Conservation (phyloP, 2,797 vertebrate species). For the Spondyliosoma cantharus region DNA sequence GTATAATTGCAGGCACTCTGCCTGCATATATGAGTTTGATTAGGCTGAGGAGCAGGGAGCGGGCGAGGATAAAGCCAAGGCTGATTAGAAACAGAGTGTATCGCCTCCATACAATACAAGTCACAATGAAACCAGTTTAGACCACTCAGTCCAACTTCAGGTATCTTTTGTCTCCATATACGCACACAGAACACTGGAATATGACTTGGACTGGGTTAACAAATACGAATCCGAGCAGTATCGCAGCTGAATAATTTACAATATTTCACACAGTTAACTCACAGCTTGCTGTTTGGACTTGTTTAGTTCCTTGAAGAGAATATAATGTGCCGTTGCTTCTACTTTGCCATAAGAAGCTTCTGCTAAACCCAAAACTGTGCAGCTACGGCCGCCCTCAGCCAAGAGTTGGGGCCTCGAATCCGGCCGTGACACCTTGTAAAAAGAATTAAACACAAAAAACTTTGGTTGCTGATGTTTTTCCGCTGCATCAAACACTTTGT, state of each 20-base stretch:
- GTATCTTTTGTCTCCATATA: slow-evolving; percentile 67
- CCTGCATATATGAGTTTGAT: slow-evolving; percentile 84
- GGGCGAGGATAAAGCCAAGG: slow-evolving; percentile 78
- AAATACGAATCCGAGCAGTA: slow-evolving; percentile 19
- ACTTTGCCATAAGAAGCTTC: slow-evolving; percentile 5
- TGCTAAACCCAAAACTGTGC: background rate
- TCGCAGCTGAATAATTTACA: slow-evolving; percentile 43
- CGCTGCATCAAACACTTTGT: slow-evolving; percentile 18
- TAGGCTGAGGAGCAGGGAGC: slow-evolving; percentile 80
- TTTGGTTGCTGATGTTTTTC: slow-evolving; percentile 23
- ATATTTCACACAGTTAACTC: slow-evolving; percentile 30
- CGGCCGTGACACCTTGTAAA: slow-evolving; percentile 45
- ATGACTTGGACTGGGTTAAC: slow-evolving; percentile 44
- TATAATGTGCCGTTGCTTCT: background rate
- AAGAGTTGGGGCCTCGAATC: slow-evolving; percentile 25
- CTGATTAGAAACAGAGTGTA: slow-evolving; percentile 82
- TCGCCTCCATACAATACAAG: slow-evolving; percentile 77
- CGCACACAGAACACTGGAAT: slow-evolving; percentile 33
- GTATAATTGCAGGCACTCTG: slow-evolving; percentile 82
- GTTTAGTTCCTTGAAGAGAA: slow-evolving; percentile 30
- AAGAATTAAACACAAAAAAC: slow-evolving; percentile 24
- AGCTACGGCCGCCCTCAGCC: background rate
- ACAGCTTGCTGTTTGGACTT: slow-evolving; percentile 41
- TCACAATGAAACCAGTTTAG: slow-evolving; percentile 71
- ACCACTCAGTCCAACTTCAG: slow-evolving; percentile 67